Conservation (phyloP, 37 sponge, comb jelly and placozoan genomes). For the Geodia barretti region DNA sequence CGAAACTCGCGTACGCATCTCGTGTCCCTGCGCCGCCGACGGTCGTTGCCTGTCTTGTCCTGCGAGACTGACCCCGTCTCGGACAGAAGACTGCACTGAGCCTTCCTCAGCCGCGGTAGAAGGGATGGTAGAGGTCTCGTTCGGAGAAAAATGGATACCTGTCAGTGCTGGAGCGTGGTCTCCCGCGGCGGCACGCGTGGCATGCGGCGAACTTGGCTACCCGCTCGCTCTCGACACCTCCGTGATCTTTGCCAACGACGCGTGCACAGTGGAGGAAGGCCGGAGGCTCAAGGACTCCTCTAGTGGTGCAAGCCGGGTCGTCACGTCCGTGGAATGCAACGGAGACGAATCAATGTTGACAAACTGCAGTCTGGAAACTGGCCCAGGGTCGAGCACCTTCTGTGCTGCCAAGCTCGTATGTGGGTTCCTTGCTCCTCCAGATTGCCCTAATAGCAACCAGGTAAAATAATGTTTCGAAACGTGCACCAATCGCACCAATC, state of each 20-base stretch:
- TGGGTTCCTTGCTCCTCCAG: background rate
- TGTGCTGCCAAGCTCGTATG: background rate
- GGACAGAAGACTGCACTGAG: conserved; percentile 34
- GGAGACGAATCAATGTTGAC: background rate
- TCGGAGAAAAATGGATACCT: conserved; percentile 49
- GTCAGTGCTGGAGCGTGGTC: conserved; percentile 42
- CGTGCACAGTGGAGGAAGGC: background rate
- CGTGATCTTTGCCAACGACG: background rate
- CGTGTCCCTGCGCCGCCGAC: conserved; percentile 28
- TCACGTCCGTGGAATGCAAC: background rate
- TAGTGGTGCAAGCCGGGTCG: background rate
- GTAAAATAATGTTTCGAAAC: background rate
- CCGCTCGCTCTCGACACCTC: conserved; percentile 45
- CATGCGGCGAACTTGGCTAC: conserved; percentile 75
- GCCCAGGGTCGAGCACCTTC: background rate
- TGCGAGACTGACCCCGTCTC: background rate
- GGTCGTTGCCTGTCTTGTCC: conserved; percentile 41
- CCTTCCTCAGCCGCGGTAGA: conserved; percentile 22
- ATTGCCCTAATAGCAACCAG: background rate
- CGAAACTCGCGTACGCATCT: conserved; percentile 30
- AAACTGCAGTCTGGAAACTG: background rate
- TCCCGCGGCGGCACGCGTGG: conserved; percentile 29
- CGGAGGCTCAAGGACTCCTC: background rate
- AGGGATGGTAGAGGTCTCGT: conserved; percentile 50
- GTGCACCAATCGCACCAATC: no score